phyloP scores from a whole-genome alignment of 2,888 invertebrate genomes.

The Xanthorhoe designata region DNA sequence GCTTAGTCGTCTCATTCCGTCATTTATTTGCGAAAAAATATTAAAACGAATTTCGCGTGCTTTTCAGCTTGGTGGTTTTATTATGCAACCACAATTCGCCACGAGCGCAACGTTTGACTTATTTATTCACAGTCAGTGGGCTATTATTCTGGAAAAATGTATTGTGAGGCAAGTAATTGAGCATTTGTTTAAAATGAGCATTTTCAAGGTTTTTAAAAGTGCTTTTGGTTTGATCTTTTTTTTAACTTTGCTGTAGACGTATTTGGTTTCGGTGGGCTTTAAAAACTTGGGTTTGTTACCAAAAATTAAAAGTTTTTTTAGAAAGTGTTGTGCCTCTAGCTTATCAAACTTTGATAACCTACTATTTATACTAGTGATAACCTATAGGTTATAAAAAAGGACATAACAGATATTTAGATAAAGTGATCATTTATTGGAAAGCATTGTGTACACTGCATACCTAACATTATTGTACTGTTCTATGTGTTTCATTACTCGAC shows the following conservation, averaged over 20 bases:
- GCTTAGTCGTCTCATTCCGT: slow-evolving; percentile 14
- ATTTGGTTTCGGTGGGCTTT: not conserved
- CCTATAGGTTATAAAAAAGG: too few species aligned
- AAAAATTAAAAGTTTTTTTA: too few species aligned
- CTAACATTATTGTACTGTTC: not conserved
- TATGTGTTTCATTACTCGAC: slow-evolving; percentile 14
- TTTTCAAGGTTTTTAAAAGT: not conserved
- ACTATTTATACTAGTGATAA: too few species aligned
- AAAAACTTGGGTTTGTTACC: too few species aligned
- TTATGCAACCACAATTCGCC: slow-evolving; percentile 33
- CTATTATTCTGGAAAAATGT: slow-evolving; percentile 31
- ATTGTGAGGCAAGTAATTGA: slow-evolving; percentile 16
- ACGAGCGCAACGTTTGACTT: slow-evolving; percentile 29
- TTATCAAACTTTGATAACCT: too few species aligned
- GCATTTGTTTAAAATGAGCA: slow-evolving; percentile 8
- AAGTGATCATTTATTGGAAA: not conserved
- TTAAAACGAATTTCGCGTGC: slow-evolving; percentile 27
- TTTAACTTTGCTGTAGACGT: not conserved
- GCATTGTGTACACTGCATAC: not conserved
- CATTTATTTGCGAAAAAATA: slow-evolving; percentile 22
- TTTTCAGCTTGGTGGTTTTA: slow-evolving; percentile 31
- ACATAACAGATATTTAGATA: too few species aligned
- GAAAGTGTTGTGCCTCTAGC: too few species aligned
- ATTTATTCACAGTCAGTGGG: slow-evolving; percentile 28
- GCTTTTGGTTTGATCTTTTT: not conserved